Conservation (phyloP, 2,113 vertebrate species). For the Vidua macroura region DNA sequence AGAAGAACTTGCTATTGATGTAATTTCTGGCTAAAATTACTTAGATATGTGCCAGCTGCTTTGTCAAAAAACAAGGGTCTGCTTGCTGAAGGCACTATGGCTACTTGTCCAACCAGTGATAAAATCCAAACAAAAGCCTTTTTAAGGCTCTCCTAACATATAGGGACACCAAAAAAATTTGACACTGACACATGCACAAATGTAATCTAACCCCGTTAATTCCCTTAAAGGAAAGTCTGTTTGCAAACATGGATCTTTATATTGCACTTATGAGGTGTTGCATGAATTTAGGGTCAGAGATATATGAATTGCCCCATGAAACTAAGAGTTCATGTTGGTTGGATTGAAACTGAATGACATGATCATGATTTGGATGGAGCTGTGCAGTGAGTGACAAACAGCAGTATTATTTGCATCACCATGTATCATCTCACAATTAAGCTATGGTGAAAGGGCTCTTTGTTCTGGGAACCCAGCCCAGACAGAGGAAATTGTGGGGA, state of each 20-base stretch:
- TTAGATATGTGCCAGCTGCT: background rate
- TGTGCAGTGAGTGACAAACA: background rate
- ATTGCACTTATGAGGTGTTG: background rate
- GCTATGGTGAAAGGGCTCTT: background rate
- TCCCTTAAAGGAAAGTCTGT: background rate
- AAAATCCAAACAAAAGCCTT: background rate
- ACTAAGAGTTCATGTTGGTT: background rate
- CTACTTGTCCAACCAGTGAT: background rate
- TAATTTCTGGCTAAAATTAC: constrained; percentile 33
- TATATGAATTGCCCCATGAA: background rate
- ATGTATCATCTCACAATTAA: background rate
- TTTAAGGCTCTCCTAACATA: background rate
- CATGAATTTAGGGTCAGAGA: background rate
- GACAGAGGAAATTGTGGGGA: constrained; percentile 5
- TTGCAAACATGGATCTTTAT: background rate
- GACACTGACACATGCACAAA: background rate
- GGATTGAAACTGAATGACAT: background rate
- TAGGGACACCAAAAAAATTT: background rate
- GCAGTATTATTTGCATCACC: background rate
- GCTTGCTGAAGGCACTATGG: background rate
- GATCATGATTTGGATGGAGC: background rate
- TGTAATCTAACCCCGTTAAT: background rate
- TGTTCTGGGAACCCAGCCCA: constrained; percentile 19
- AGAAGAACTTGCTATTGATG: background rate
- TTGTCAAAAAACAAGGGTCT: background rate